phyloP scores from a whole-genome alignment of 2,888 invertebrate genomes.

The Callyntrura sp. region DNA sequence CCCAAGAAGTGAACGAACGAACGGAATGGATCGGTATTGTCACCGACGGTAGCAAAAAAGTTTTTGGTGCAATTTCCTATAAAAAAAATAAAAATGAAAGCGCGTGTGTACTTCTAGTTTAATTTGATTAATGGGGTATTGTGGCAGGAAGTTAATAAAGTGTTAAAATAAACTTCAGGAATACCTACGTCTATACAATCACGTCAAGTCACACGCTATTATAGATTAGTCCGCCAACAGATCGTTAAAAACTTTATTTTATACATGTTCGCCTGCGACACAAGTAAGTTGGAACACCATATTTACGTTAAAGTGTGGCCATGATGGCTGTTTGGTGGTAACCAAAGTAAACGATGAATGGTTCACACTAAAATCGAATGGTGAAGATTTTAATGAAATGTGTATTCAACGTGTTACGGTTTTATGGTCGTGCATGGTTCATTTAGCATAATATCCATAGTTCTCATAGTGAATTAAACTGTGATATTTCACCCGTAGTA shows the following conservation, averaged over 20 bases:
- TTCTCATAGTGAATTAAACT: neutral
- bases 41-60: too few species aligned
- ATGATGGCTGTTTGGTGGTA: too few species aligned
- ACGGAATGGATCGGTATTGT: too few species aligned
- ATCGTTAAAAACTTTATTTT: neutral
- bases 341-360: too few species aligned
- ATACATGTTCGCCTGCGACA: neutral
- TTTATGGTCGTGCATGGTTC: constrained; percentile 22
- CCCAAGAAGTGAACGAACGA: too few species aligned
- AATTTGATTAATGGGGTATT: constrained; percentile 22
- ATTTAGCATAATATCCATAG: neutral
- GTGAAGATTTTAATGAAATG: too few species aligned
- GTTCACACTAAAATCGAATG: too few species aligned
- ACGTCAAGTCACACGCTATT: neutral
- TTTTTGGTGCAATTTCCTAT: neutral
- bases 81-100: neutral
- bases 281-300: too few species aligned
- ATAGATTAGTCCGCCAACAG: neutral
- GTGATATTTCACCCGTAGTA: constrained; percentile 32
- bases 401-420: neutral
- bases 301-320: too few species aligned
- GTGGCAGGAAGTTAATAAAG: neutral
- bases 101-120: neutral
- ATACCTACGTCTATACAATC: neutral
- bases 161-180: neutral